Base-by-base conservation (phyloP, 2,113 vertebrate genomes). In the Mastomys natalensis region DNA sequence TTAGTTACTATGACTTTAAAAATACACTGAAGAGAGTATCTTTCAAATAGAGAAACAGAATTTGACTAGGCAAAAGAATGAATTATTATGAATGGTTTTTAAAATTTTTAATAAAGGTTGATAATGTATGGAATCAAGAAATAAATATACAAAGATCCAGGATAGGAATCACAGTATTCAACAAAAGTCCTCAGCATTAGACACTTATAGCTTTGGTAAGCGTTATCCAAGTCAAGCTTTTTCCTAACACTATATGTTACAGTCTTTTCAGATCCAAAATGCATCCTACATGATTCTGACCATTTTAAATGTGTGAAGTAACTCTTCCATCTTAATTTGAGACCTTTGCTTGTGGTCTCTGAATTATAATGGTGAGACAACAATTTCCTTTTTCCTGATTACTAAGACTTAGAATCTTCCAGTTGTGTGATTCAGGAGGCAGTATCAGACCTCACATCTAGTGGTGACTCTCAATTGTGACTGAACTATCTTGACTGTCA, bases 1-100 rank as follows among this genome's bases (percentile, higher is more conserved):
- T 48, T 78, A 96, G 90, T 97, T 98, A 96, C 97, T 94, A 96
- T 97, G 98, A 84, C 90, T 97, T 97, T 95, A 90, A 97, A 98
- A 97, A 97, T 97, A 82, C 87, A 97, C 96, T 98, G 94, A 93
- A 97, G 94, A 97, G 17, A 73, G 5, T 96, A 98, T 95, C 90
- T 98, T 98, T 98, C 97, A 98, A 98, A 97, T 95, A 93, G 86
- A 92, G 12, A 97, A 95, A 97, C 60, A 95, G 5, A 78, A 70
- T 93, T 97, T 97, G 90, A 94, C 68, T 89, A 92, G 97, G 53
- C 45, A 96, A 97, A 89, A 96, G 66, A 97, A 86, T 87, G 72
- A 95, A 73, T 96, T 93, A 88, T 95, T 95, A 98, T 97, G 91
- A 98, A 98, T 94, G 62, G 97, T 96, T 98, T 98, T 97, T 97